Evolutionary conservation across 2,113 vertebrate genomes (phyloP).

Genomic region (Columba livia): DNA sequence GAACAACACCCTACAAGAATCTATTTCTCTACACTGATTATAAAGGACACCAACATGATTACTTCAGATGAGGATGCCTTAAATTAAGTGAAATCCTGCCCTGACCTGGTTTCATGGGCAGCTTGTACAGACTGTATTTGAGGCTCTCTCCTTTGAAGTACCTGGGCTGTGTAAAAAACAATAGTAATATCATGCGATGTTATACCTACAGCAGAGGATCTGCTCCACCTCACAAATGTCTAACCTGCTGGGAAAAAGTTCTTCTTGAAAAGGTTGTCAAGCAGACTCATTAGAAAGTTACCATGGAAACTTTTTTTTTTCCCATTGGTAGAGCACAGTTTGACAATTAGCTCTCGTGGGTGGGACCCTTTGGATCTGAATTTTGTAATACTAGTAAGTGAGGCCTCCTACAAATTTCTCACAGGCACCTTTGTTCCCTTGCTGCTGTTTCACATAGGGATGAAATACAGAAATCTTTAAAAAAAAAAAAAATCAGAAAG

Average conservation of each 20-base stretch:
- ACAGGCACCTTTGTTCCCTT: background rate
- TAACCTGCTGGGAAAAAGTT: background rate
- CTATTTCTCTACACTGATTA: background rate
- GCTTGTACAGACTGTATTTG: background rate
- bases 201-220: background rate
- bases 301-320: background rate
- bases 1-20: background rate
- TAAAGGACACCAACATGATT: background rate
- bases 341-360: background rate
- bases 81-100: background rate
- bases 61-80: background rate
- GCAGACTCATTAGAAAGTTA: background rate
- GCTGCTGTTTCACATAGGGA: background rate
- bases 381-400: slow-evolving; percentile 4
- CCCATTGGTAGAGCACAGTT: background rate
- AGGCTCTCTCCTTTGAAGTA: background rate
- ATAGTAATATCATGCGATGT: background rate
- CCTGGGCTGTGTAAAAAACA: background rate
- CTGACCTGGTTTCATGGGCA: background rate
- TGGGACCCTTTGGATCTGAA: background rate
- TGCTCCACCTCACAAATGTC: background rate
- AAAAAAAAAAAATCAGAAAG: background rate
- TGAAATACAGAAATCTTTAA: background rate
- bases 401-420: background rate
- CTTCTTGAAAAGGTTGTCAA: background rate